Evolutionary conservation across 2,888 invertebrate species (phyloP).

Genomic region (Synergus gifuensis): DNA sequence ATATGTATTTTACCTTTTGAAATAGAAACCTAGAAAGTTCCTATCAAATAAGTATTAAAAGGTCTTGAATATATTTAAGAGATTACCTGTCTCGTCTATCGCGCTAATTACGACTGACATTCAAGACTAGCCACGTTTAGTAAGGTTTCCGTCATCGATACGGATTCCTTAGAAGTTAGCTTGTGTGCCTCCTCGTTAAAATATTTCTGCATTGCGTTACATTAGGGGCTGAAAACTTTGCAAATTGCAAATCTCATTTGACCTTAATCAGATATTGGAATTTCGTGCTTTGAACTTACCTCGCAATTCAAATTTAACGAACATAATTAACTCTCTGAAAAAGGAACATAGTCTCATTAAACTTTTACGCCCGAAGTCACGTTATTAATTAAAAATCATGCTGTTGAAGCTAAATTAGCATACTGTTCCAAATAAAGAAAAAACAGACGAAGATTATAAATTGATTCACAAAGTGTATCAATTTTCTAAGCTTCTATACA

Average conservation of each 20-base stretch:
- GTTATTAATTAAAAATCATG: slow-evolving; percentile 41
- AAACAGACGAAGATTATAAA: neutral
- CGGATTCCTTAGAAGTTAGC: slow-evolving; percentile 70
- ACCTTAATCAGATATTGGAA: slow-evolving; percentile 42
- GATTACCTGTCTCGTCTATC: slow-evolving; percentile 49
- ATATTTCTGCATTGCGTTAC: slow-evolving; percentile 57
- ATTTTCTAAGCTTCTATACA: neutral
- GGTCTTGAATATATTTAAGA: slow-evolving; percentile 55
- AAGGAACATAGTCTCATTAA: slow-evolving; percentile 41
- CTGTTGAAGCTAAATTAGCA: slow-evolving; percentile 7
- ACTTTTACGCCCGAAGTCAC: slow-evolving; percentile 41
- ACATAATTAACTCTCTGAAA: slow-evolving; percentile 35
- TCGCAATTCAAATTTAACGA: slow-evolving; percentile 39
- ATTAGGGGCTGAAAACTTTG: slow-evolving; percentile 37
- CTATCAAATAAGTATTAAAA: neutral
- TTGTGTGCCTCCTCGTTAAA: slow-evolving; percentile 64
- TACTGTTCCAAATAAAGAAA: neutral
- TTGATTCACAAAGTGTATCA: neutral
- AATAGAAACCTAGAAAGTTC: neutral
- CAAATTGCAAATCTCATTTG: slow-evolving; percentile 42
- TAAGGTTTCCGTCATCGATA: slow-evolving; percentile 72
- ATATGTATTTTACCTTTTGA: neutral
- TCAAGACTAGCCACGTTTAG: slow-evolving; percentile 49
- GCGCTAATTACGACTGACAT: slow-evolving; percentile 43
- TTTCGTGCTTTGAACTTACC: slow-evolving; percentile 38